Evolutionary conservation across 2,888 invertebrate species (phyloP).

Genomic region (Xanthostigma xanthostigma): DNA sequence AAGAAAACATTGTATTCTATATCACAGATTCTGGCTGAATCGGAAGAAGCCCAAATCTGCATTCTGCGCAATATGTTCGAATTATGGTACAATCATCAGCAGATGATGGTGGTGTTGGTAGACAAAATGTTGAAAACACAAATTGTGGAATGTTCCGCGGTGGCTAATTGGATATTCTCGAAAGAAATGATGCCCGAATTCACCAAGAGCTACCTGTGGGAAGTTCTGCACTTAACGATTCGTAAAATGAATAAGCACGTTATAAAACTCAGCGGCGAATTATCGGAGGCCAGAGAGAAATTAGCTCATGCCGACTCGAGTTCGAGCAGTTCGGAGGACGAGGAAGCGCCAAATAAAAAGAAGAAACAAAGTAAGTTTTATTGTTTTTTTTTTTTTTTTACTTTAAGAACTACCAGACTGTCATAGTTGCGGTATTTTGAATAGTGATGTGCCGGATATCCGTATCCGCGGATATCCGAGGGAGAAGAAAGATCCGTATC

Average conservation of each 20-base stretch:
- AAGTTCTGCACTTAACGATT: conserved; percentile 87
- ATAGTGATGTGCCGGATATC: too few relatives aligned
- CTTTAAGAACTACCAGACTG: conserved; percentile 25
- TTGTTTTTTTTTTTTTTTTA: too few relatives aligned
- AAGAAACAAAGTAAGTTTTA: conserved; percentile 13
- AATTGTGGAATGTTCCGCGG: conserved; percentile 91
- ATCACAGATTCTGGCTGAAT: conserved; percentile 69
- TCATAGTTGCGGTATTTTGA: too few relatives aligned
- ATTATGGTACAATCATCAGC: conserved; percentile 90
- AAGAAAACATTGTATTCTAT: conserved; percentile 1
- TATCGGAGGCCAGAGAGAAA: conserved; percentile 75
- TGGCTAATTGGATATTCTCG: conserved; percentile 96
- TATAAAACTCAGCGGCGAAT: conserved; percentile 63
- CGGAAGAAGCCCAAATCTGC: conserved; percentile 91
- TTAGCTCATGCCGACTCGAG: conserved; percentile 69
- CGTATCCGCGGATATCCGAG: too few relatives aligned
- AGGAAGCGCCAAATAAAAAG: conserved; percentile 38
- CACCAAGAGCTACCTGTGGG: conserved; percentile 92
- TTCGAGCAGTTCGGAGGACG: conserved; percentile 70
- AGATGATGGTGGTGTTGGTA: conserved; percentile 91
- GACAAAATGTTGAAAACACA: conserved; percentile 97
- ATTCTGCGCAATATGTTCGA: conserved; percentile 85
- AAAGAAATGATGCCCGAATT: conserved; percentile 85
- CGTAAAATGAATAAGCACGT: conserved; percentile 95
- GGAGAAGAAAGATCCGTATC: too few relatives aligned